phyloP scores from a whole-genome alignment of 2,113 vertebrate genomes.

The Vombatus ursinus region DNA sequence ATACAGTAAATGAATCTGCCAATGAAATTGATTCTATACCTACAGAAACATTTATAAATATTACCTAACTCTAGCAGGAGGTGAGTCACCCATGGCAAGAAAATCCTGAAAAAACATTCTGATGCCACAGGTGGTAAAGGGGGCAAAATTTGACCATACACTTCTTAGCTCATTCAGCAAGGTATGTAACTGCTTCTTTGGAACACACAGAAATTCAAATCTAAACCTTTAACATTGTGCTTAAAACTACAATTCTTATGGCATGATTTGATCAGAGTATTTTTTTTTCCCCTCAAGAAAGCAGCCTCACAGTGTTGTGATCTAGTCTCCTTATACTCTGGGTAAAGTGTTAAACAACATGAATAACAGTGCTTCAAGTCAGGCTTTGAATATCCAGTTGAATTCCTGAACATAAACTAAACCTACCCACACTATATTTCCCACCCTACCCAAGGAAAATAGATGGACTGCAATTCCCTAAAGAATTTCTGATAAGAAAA shows the following conservation, averaged over 20 bases:
- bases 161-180: not conserved
- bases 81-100: not conserved
- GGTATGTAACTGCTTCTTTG: not conserved
- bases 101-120: not conserved
- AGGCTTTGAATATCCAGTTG: not conserved
- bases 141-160: not conserved
- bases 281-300: conserved; percentile 29
- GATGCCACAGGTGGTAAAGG: not conserved
- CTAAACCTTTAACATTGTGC: not conserved
- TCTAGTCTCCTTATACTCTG: not conserved
- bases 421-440: not conserved
- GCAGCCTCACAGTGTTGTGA: not conserved
- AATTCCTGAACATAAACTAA: not conserved
- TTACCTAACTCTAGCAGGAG: not conserved
- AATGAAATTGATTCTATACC: not conserved
- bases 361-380: not conserved
- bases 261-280: not conserved
- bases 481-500: not conserved
- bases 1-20: not conserved
- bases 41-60: not conserved
- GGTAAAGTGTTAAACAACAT: not conserved
- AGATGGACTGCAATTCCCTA: not conserved
- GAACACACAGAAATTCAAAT: not conserved
- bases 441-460: not conserved
- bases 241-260: not conserved